Evolutionary conservation across 2,797 vertebrate species (phyloP).

Genomic region (Pseudochirops cupreus): DNA sequence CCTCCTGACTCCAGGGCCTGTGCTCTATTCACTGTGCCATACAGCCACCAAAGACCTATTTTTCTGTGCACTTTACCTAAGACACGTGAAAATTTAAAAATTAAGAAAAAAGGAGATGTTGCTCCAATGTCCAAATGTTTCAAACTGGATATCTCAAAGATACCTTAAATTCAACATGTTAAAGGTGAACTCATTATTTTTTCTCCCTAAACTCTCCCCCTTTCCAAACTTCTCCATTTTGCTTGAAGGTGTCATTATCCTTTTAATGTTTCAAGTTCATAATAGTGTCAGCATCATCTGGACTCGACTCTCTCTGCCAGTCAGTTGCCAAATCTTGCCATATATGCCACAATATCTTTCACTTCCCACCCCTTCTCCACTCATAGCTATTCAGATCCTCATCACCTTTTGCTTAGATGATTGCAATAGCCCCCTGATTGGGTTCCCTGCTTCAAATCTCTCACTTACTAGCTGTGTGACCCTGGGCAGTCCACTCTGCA

Average conservation of each 20-base stretch:
- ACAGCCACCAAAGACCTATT: not conserved
- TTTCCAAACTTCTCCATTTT: not conserved
- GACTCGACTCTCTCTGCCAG: not conserved
- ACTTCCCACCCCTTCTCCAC: not conserved
- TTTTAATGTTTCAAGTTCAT: not conserved
- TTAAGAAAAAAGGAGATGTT: not conserved
- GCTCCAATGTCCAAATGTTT: not conserved
- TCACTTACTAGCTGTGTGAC: not conserved
- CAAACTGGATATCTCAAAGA: not conserved
- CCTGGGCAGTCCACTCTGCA: not conserved
- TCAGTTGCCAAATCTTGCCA: not conserved
- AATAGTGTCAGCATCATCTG: not conserved
- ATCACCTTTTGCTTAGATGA: not conserved
- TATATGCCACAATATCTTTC: not conserved
- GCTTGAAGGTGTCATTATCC: not conserved
- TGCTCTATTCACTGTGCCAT: too few relatives aligned
- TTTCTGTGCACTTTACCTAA: not conserved
- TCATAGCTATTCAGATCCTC: not conserved
- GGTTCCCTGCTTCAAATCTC: not conserved
- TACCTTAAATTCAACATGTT: not conserved
- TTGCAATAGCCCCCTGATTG: not conserved
- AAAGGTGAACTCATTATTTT: not conserved
- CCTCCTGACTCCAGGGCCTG: too few relatives aligned
- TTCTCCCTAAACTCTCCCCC: not conserved
- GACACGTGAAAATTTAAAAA: not conserved